Evolutionary conservation across 2,888 invertebrate genomes (phyloP).

Genomic region (Galerucella calmariensis): DNA sequence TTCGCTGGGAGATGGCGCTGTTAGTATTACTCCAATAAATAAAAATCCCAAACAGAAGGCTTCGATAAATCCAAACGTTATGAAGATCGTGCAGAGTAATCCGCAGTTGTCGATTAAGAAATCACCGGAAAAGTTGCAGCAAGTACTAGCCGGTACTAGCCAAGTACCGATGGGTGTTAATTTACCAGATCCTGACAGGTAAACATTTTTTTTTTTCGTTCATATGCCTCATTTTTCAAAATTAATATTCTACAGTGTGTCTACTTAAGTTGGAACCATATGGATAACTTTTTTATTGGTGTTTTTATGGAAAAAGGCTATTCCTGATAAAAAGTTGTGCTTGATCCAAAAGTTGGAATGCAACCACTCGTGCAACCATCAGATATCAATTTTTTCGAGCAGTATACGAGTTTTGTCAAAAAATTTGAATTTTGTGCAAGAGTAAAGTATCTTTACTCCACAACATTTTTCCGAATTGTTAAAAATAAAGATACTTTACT

Average conservation of each 20-base stretch:
- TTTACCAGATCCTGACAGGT: constrained; percentile 40
- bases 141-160: constrained; percentile 24
- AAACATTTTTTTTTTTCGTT: not conserved
- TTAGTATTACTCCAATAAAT: constrained; percentile 62
- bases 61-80: constrained; percentile 59
- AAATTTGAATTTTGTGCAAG: no score
- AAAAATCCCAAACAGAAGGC: constrained; percentile 58
- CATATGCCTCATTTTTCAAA: not conserved
- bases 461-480: no score
- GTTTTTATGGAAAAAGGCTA: no score
- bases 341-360: no score
- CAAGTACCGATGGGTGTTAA: constrained; percentile 36
- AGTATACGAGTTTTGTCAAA: no score
- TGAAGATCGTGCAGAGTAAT: constrained; percentile 63
- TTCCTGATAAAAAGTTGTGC: no score
- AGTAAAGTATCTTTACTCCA: no score
- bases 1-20: constrained; percentile 53
- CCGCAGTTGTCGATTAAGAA: constrained; percentile 62
- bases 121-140: constrained; percentile 41
- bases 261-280: no score
- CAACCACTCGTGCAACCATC: no score
- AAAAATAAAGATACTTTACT: no score
- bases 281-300: no score
- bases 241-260: not conserved
- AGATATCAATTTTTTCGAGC: no score